Evolutionary conservation across 2,888 invertebrate species (phyloP).

Genomic region (Candidula unifasciata): DNA sequence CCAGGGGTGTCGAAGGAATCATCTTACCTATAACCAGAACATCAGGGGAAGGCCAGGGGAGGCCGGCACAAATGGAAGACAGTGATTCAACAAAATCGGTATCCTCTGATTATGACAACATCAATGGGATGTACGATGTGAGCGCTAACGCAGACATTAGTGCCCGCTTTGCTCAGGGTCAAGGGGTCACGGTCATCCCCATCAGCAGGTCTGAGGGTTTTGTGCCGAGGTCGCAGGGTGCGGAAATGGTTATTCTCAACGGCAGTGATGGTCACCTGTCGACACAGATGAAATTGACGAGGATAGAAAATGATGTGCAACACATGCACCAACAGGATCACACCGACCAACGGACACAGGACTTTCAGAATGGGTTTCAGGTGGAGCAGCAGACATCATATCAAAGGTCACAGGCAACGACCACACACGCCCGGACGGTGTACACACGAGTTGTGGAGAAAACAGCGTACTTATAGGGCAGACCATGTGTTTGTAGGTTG

Average conservation of each 20-base stretch:
- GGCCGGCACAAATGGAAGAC: slow-evolving; percentile 40
- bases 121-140: slow-evolving; percentile 57
- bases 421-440: slow-evolving; percentile 52
- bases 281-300: slow-evolving; percentile 54
- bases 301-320: slow-evolving; percentile 56
- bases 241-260: slow-evolving; percentile 55
- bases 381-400: slow-evolving; percentile 51
- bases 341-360: slow-evolving; percentile 48
- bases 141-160: slow-evolving; percentile 9
- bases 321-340: slow-evolving; percentile 48
- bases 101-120: slow-evolving; percentile 72
- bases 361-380: slow-evolving; percentile 49
- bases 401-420: slow-evolving; percentile 51
- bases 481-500: too few relatives aligned
- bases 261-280: slow-evolving; percentile 53
- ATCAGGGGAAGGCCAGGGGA: neutral
- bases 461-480: slow-evolving; percentile 34
- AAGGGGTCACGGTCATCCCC: slow-evolving; percentile 53
- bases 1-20: slow-evolving; percentile 41
- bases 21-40: slow-evolving; percentile 29
- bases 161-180: slow-evolving; percentile 50
- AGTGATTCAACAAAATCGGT: slow-evolving; percentile 61
- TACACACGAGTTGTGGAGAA: slow-evolving; percentile 54
- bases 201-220: slow-evolving; percentile 55
- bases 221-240: slow-evolving; percentile 27